Evolutionary conservation across 2,888 invertebrate genomes (phyloP).

Genomic region (Phalera bucephala): DNA sequence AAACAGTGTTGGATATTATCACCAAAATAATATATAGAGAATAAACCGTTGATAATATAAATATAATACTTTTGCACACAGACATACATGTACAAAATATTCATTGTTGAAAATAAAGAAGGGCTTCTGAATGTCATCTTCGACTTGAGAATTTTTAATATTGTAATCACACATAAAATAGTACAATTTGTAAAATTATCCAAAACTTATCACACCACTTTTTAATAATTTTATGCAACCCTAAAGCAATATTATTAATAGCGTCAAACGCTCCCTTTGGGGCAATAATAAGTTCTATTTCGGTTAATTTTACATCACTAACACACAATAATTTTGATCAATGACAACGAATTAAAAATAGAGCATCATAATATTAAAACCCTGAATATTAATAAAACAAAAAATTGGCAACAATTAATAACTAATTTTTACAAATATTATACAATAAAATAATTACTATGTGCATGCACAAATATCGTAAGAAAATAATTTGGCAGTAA

Average conservation of each 20-base stretch:
- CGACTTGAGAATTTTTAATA: conserved; percentile 69
- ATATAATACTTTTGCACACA: conserved; percentile 61
- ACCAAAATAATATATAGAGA: conserved; percentile 52
- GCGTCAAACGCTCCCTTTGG: conserved; percentile 83
- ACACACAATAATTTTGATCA: conserved; percentile 82
- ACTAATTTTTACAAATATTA: conserved; percentile 76
- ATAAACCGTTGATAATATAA: conserved; percentile 51
- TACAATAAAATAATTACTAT: conserved; percentile 82
- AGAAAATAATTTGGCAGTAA: conserved; percentile 84
- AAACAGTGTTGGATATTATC: conserved; percentile 69
- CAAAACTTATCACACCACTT: conserved; percentile 83
- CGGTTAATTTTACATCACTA: conserved; percentile 80
- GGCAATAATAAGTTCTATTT: conserved; percentile 78
- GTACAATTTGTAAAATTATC: conserved; percentile 83
- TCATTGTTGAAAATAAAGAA: conserved; percentile 51
- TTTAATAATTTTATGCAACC: conserved; percentile 79
- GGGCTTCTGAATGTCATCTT: conserved; percentile 49
- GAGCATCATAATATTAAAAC: conserved; percentile 79
- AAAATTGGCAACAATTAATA: conserved; percentile 82
- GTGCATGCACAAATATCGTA: conserved; percentile 82
- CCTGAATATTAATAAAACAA: conserved; percentile 80
- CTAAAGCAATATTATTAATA: conserved; percentile 80
- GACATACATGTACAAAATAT: conserved; percentile 35
- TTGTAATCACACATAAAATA: conserved; percentile 81
- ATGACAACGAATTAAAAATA: conserved; percentile 80